These are phyloP conservation scores for Philypnodon macrostomus DNA, from an alignment of 2,797 vertebrate genomes.

Conservation along the genomic window DNA sequence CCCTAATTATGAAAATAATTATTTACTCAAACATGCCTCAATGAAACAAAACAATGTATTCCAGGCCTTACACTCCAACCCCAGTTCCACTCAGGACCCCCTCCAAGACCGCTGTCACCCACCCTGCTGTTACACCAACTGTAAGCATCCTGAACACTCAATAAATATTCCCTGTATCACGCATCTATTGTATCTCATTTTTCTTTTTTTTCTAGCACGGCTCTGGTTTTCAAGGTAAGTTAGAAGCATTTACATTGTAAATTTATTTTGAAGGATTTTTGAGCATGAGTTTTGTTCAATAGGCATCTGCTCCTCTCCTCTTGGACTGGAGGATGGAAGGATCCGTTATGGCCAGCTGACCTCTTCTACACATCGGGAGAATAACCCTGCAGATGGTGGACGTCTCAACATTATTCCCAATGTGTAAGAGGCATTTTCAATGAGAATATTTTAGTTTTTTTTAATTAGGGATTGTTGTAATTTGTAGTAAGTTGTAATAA, in stretches of 20 bases:
- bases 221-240: slow-evolving; percentile 66
- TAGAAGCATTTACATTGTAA: not conserved
- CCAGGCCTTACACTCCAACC: slow-evolving; percentile 63
- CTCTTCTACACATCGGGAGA: slow-evolving; percentile 77
- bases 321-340: slow-evolving; percentile 81
- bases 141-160: slow-evolving; percentile 28
- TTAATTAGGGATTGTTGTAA: too few species aligned
- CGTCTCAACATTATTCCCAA: slow-evolving; percentile 81
- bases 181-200: not conserved
- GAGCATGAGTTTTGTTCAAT: not conserved
- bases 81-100: slow-evolving; percentile 72
- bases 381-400: slow-evolving; percentile 82
- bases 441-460: too few species aligned
- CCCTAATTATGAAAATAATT: too few species aligned
- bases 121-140: slow-evolving; percentile 37
- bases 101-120: slow-evolving; percentile 59
- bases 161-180: not conserved
- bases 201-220: slow-evolving; percentile 53
- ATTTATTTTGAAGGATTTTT: not conserved
- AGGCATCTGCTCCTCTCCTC: slow-evolving; percentile 77
- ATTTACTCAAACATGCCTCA: too few species aligned
- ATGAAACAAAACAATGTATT: too few species aligned
- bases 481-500: too few species aligned
- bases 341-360: slow-evolving; percentile 79
- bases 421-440: too few species aligned